Base-by-base conservation (phyloP, 2,888 invertebrate species). In the Meta bourneti region DNA sequence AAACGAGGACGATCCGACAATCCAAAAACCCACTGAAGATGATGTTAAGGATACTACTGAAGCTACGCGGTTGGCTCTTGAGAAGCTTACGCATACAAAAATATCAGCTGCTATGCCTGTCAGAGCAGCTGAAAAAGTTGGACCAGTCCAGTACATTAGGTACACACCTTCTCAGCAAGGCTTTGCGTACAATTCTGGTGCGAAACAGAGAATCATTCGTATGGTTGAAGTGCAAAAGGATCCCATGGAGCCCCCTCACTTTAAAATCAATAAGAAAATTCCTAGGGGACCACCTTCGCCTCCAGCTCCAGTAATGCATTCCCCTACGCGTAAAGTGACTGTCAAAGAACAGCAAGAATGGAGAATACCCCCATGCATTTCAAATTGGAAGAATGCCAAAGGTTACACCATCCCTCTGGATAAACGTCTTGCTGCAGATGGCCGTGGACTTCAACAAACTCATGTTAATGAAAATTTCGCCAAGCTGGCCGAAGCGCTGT, bases 401-500 rank as follows among this genome's bases (percentile, higher is more conserved):
- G 97, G 93, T 75, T 99, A 99, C 95, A 99, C 99, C 0, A 99
- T 99, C 94, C 99, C 99, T 0, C 95, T 99, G 93, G 99, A 99
- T 95, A 99, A 99, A 95, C 97, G 99, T 93, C 95, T 99, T 93
- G 99, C 99, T 0, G 99, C 99, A 0, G 99, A 99, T 95, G 99
- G 99, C 0, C 96, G 99, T 81, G 99, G 99, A 0, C 95, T 99
- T 1, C 99, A 99, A 94, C 98, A 98, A 94, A 97, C 98, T 4
- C 99, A 99, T 95, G 98, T 99, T 90, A 99, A 99, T 95, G 99
- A 99, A 95, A 99, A 99, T 95, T 99, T 99, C 95, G 98, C 99
- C 0, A 99, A 99, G 95, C 96, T 99, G 89, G 98, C 99, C 0
- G 99, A 99, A 95, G 98, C 99, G 0, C 95, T 99, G 82, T 99